These are phyloP conservation scores for Loripinus fragilis DNA, from an alignment of 2,888 invertebrate genomes.

Conservation along the genomic window DNA sequence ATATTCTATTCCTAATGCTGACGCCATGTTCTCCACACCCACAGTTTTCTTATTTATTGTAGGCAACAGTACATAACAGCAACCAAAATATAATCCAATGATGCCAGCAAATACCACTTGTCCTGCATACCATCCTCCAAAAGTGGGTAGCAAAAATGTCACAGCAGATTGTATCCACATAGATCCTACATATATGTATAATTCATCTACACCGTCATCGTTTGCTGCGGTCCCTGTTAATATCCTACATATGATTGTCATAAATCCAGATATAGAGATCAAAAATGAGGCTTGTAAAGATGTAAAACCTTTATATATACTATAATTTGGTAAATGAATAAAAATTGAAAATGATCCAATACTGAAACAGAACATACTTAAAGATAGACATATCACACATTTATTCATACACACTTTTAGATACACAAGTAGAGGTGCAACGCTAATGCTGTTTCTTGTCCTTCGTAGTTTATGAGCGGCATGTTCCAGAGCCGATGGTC, in stretches of 20 bases:
- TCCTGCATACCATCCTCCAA: slow-evolving; percentile 7
- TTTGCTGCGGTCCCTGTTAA: slow-evolving; percentile 40
- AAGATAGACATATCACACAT: slow-evolving; percentile 30
- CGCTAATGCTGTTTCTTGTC: not conserved
- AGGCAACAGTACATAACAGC: slow-evolving; percentile 18
- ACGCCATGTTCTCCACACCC: slow-evolving; percentile 19
- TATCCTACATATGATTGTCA: slow-evolving; percentile 33
- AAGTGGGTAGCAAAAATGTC: slow-evolving; percentile 37
- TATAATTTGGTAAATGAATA: slow-evolving; percentile 39
- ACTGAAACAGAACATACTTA: slow-evolving; percentile 34
- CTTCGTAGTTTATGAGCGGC: not conserved
- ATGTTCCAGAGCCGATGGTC: slow-evolving; percentile 29
- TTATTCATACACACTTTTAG: slow-evolving; percentile 33
- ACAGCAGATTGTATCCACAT: slow-evolving; percentile 35
- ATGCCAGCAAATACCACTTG: slow-evolving; percentile 11
- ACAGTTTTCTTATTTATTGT: slow-evolving; percentile 10
- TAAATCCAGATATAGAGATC: slow-evolving; percentile 35
- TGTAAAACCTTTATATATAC: slow-evolving; percentile 30
- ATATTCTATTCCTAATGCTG: slow-evolving; percentile 20
- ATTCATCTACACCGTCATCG: slow-evolving; percentile 12
- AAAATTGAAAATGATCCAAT: slow-evolving; percentile 27
- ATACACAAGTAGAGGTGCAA: slow-evolving; percentile 22
- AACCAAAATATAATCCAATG: slow-evolving; percentile 18
- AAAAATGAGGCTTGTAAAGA: slow-evolving; percentile 33
- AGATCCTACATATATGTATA: slow-evolving; percentile 25